A percentile compares a stretch with the other conserved stretches of the same genome.
phyloP scores from a whole-genome alignment of 2,113 vertebrate species.

The Scomber japonicus region DNA sequence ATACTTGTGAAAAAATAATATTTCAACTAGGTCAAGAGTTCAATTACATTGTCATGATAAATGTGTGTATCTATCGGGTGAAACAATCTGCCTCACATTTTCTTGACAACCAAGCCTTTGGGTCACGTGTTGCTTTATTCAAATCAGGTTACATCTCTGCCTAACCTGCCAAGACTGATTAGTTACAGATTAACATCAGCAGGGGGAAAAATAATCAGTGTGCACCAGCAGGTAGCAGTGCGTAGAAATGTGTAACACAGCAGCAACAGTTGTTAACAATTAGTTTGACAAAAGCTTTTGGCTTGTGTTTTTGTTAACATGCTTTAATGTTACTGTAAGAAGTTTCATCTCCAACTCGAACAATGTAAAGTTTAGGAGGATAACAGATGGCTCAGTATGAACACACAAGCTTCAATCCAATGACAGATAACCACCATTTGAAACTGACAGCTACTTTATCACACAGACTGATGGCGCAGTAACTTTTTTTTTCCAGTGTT shows the following conservation, averaged over 20 bases:
- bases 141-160: not conserved
- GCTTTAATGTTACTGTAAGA: not conserved
- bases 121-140: not conserved
- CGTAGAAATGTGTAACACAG: conserved; percentile 25
- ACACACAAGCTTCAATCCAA: not conserved
- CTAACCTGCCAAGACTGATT: not conserved
- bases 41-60: too few species aligned
- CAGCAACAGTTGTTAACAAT: conserved; percentile 20
- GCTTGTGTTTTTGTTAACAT: not conserved
- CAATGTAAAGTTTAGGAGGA: not conserved
- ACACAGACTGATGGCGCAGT: not conserved
- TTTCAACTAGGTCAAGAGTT: too few species aligned
- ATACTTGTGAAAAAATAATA: too few species aligned
- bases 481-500: conserved; percentile 1
- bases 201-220: conserved; percentile 36
- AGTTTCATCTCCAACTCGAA: not conserved
- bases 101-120: conserved; percentile 6
- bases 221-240: conserved; percentile 32
- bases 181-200: conserved; percentile 18
- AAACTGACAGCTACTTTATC: conserved; percentile 21
- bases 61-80: too few species aligned
- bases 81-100: not conserved
- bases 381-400: not conserved
- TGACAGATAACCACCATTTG: not conserved
- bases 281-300: conserved; percentile 5